Base-by-base conservation (phyloP, 2,797 vertebrate genomes). In the Scleropages formosus region DNA sequence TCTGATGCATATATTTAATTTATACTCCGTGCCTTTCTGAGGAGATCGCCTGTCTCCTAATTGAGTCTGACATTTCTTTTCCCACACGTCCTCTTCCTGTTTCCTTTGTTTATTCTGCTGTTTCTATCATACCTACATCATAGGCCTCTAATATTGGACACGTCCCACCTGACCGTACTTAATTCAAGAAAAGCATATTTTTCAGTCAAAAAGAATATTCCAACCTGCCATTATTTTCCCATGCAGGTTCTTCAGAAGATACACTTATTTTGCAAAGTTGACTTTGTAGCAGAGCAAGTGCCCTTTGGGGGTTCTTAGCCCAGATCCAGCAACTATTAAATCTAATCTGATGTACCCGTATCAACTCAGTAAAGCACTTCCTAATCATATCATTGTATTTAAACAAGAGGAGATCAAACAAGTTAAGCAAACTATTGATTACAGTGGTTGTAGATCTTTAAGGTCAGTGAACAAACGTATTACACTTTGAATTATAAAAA, bases 1-100 rank as follows among this genome's bases (percentile, higher is more conserved):
- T 82, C 83, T 85, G 81, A 85, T 77, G 80, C 80, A 80, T 79
- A 85, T 87, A 84, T 87, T 85, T 87, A 80, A 88, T 88, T 90
- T 88, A 88, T 88, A 82, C 86, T 84, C 51, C 22, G 82, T 75
- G 78, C 80, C 76, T 84, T 89, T 88, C 82, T 87, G 85, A 85
- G 62, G 69, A 75, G 77, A 84, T 84, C 81, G 79, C 79, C 78
- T 86, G 80, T 84, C 84, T 86, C 73, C 77, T 82, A 85, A 82
- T 83, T 75, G 79, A 83, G 82, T 82, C 79, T 80, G 78, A 81
- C 81, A 80, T 85, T 83, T 81, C 79, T 80, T 77, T 82, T 82
- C 49, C 75, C 82, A 83, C 84, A 87, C 83, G 86, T 81, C 78
- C 85, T 82, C 77, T 82, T 80, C 31, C 51, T 67, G 71, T 22